phyloP scores from a whole-genome alignment of 2,113 vertebrate genomes.

The western clawed frog (Xenopus tropicalis) region DNA sequence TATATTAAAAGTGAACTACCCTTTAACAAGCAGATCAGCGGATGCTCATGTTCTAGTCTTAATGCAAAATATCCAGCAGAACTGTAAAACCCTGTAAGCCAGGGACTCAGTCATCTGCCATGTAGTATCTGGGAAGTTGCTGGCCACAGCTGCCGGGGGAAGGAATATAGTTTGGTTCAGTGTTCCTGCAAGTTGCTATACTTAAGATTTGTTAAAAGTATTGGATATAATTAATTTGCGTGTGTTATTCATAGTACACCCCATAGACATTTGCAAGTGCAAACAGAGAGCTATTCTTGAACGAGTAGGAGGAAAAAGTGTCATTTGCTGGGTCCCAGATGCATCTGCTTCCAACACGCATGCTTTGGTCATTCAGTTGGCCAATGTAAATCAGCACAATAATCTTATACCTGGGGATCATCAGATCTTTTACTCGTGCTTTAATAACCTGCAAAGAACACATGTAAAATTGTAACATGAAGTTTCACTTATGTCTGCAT shows the following conservation, averaged over 20 bases:
- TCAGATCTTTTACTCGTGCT: constrained; percentile 75
- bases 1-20: no score
- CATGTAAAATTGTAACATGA: rapidly evolving
- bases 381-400: constrained; percentile 79
- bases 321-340: constrained; percentile 80
- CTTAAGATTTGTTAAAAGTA: neutral
- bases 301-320: constrained; percentile 66
- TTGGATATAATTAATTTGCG: neutral
- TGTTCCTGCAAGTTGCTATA: neutral
- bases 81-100: no score
- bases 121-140: neutral
- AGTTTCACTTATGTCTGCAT: neutral
- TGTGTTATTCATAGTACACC: constrained; percentile 77
- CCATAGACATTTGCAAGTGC: constrained; percentile 77
- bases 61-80: no score
- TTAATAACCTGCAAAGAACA: constrained; percentile 70
- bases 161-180: neutral
- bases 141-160: neutral
- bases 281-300: constrained; percentile 82
- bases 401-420: constrained; percentile 79
- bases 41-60: no score
- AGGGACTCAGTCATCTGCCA: no score
- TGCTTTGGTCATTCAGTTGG: constrained; percentile 71
- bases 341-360: constrained; percentile 80
- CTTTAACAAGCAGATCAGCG: no score